These are phyloP conservation scores for Procambarus virginalis DNA, from an alignment of 1,140 invertebrate species.

Conservation along the genomic window DNA sequence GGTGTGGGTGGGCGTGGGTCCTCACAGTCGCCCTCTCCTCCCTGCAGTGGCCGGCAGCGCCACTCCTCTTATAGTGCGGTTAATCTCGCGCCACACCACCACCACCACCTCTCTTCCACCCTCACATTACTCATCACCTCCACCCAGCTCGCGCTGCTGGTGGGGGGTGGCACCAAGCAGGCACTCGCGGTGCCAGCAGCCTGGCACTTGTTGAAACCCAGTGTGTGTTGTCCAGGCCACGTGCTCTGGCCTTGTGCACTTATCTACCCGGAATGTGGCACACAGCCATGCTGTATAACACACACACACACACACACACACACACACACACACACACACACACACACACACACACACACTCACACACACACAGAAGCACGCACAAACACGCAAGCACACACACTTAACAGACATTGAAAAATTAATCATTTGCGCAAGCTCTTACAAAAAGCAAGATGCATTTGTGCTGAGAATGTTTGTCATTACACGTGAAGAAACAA, in stretches of 20 bases:
- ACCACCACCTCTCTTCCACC: neutral
- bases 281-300: neutral
- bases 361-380: no score
- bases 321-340: neutral
- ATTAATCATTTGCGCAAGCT: no score
- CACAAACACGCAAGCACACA: no score
- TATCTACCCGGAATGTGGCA: neutral
- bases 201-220: neutral
- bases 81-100: neutral
- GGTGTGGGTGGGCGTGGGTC: neutral
- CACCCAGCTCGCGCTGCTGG: no score
- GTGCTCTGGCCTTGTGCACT: neutral
- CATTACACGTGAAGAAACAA: no score
- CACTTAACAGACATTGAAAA: no score
- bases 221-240: neutral
- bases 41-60: neutral
- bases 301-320: neutral
- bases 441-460: no score
- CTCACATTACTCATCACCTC: neutral
- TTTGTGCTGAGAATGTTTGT: no score
- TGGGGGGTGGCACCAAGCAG: no score
- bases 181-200: no score
- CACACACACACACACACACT: neutral
- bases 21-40: neutral
- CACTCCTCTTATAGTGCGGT: neutral